Conservation (phyloP, 1,140 invertebrate genomes). For the Drosophila grimshawi region DNA sequence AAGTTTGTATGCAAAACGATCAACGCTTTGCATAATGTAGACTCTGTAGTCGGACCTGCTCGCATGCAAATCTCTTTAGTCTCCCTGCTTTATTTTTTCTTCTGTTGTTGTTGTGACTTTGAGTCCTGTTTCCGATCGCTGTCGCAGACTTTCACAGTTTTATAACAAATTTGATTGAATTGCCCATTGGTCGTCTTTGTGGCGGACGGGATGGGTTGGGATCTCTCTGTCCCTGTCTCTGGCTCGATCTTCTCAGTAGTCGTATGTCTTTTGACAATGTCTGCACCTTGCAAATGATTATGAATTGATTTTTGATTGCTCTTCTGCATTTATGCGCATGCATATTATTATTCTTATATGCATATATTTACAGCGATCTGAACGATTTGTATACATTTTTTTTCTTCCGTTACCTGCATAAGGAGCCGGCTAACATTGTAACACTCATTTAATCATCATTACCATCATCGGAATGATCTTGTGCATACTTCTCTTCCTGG, state of each 20-base stretch:
- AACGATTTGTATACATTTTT: not conserved
- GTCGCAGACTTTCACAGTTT: conserved; percentile 80
- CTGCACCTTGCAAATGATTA: conserved; percentile 83
- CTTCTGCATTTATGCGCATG: conserved; percentile 27
- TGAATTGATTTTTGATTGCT: conserved; percentile 84
- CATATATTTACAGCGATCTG: conserved; percentile 29
- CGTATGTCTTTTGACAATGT: conserved; percentile 42
- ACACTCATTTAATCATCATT: conserved; percentile 7
- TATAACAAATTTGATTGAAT: conserved; percentile 83
- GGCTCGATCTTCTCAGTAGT: not conserved
- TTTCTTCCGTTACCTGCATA: conserved; percentile 48
- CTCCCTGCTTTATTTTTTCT: not conserved
- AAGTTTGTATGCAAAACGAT: conserved; percentile 74
- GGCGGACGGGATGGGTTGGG: not conserved
- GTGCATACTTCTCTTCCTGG: conserved; percentile 30
- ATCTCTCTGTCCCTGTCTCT: conserved; percentile 1
- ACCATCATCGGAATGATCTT: not conserved
- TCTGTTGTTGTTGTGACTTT: conserved; percentile 52
- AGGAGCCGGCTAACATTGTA: not conserved
- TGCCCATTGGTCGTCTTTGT: conserved; percentile 24
- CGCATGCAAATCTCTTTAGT: conserved; percentile 69
- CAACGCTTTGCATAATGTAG: conserved; percentile 64
- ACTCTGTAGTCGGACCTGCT: not conserved
- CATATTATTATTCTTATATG: conserved; percentile 49
- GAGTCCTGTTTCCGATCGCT: conserved; percentile 81